Evolutionary conservation across 2,888 invertebrate species (phyloP), one percentile per base, ranked within the genome.

Genomic region (Kryphioiulus occultus): DNA sequence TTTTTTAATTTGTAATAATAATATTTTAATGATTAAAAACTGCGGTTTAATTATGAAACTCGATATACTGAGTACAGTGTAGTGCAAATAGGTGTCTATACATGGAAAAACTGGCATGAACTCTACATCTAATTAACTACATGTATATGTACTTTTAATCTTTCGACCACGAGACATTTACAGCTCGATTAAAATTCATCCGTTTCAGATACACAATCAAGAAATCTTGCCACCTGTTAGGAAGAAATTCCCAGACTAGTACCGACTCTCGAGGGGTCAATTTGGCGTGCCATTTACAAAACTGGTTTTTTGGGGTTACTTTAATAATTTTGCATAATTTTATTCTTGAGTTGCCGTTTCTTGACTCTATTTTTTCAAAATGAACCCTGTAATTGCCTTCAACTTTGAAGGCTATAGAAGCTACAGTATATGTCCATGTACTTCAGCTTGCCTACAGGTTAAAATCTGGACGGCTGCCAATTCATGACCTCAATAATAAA

Each of bases 381-480:
- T 78, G 30, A 30, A 78, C 78, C 3, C 78, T 26, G 3, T 30
- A 78, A 30, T 78, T 78, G 30, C 15, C 30, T 12, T 26, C 2
- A 22, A 68, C 22, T 68, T 68, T 68, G 68, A 68, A 68, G 68
- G 68, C 26, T 68, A n/a, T n/a, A n/a, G n/a, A n/a, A n/a, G n/a
- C n/a, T n/a, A n/a, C n/a, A 53, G n/a, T 4, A 19, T n/a, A 7
- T 35, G 35, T n/a, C 19, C 53, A 19, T 19, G 19, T 5, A 53
- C n/a, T 53, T 2, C 53, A 19, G 5, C 53, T 7, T 4, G 35
- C 53, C 53, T 53, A 19, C 5, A 53, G 5, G 17, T 19, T n/a
- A 53, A 5, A 53, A 53, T n/a, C n/a, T n/a, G 5, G 53, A n/a
- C 53, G 17, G 7, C n/a, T 12, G 19, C 15, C 12, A 3, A 47